Conservation (phyloP, 1,140 invertebrate species). For the Ceratosolen fusciceps region DNA sequence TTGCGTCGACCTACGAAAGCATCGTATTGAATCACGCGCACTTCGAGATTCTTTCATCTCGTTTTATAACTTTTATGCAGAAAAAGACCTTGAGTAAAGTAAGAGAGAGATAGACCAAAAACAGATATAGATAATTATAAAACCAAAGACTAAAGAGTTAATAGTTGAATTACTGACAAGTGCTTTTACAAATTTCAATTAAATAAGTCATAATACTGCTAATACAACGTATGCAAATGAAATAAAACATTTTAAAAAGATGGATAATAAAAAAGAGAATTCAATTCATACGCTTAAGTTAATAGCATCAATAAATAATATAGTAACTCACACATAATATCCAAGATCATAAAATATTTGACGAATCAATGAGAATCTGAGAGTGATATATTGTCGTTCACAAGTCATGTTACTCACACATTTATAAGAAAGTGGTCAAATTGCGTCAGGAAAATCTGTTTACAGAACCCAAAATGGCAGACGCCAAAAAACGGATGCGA, state of each 20-base stretch:
- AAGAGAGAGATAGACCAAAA: neutral
- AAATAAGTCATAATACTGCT: neutral
- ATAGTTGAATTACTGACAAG: neutral
- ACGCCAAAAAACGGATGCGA: conserved; percentile 28
- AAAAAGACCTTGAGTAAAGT: conserved; percentile 11
- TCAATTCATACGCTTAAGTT: neutral
- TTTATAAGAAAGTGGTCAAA: neutral
- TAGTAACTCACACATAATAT: neutral
- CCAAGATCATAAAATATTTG: neutral
- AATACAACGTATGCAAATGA: neutral
- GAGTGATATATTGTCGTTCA: neutral
- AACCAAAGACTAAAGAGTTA: neutral
- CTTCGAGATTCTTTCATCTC: neutral
- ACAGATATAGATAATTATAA: neutral
- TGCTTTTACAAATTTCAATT: neutral
- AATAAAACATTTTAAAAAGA: neutral
- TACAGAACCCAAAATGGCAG: conserved; percentile 54
- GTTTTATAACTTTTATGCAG: neutral
- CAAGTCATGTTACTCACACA: conserved; percentile 18
- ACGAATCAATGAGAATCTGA: neutral
- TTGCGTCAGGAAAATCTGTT: conserved; percentile 41
- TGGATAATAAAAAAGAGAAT: neutral
- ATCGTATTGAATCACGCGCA: conserved; percentile 16
- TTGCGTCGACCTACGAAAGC: conserved; percentile 7
- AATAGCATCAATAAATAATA: no score